Conservation (phyloP, 1,140 invertebrate species). For the Polyergus mexicanus region DNA sequence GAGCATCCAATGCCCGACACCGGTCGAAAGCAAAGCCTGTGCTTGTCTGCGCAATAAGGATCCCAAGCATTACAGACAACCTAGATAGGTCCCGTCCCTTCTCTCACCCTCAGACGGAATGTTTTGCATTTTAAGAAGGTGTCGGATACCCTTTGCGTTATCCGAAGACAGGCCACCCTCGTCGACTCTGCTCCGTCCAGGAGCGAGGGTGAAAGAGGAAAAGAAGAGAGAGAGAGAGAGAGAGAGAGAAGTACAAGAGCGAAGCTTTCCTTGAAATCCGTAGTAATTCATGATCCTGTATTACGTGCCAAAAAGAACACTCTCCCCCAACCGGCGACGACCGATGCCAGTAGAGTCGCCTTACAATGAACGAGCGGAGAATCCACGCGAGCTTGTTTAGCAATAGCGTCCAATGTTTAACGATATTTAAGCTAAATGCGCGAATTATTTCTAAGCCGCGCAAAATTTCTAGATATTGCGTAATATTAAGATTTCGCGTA, state of each 20-base stretch:
- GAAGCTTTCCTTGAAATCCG: slow-evolving; percentile 75
- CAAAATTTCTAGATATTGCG: not conserved
- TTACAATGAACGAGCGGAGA: slow-evolving; percentile 51
- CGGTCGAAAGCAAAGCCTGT: slow-evolving; percentile 71
- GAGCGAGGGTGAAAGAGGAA: slow-evolving; percentile 49
- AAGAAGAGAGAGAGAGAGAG: slow-evolving; percentile 33
- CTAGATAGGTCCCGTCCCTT: slow-evolving; percentile 61
- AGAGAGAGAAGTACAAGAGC: slow-evolving; percentile 40
- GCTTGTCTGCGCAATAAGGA: slow-evolving; percentile 80
- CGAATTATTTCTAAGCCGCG: not conserved
- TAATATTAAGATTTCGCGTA: not conserved
- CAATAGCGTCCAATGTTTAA: slow-evolving; percentile 2
- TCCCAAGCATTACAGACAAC: slow-evolving; percentile 64
- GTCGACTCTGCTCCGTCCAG: slow-evolving; percentile 53
- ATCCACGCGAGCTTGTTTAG: slow-evolving; percentile 29
- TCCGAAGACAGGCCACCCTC: slow-evolving; percentile 73
- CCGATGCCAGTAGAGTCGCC: slow-evolving; percentile 40
- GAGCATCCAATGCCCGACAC: slow-evolving; percentile 38
- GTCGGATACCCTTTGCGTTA: slow-evolving; percentile 81
- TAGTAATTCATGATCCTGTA: slow-evolving; percentile 78
- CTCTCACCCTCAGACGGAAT: slow-evolving; percentile 76
- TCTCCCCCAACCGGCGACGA: slow-evolving; percentile 17
- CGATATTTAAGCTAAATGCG: slow-evolving; percentile 25
- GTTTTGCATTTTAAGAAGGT: slow-evolving; percentile 86
- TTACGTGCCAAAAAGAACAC: slow-evolving; percentile 71